Conservation (phyloP, 2,113 vertebrate genomes). For the Salminus brasiliensis region DNA sequence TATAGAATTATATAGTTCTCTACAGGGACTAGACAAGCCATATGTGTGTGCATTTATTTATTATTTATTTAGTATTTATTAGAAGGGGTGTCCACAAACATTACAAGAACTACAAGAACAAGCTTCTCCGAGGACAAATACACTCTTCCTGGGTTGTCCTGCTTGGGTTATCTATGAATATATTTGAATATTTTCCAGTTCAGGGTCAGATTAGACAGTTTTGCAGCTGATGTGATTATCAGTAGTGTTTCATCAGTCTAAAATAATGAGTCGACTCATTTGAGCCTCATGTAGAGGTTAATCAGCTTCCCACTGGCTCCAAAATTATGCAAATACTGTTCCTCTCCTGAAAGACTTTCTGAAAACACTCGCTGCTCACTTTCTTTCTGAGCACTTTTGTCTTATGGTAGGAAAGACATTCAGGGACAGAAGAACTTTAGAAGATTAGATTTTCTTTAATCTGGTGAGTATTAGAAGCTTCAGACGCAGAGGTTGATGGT, state of each 20-base stretch:
- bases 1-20: too few relatives aligned
- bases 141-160: too few relatives aligned
- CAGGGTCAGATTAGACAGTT: slow-evolving; percentile 39
- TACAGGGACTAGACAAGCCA: too few relatives aligned
- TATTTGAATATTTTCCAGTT: slow-evolving; percentile 24
- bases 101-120: too few relatives aligned
- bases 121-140: too few relatives aligned
- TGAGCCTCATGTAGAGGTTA: slow-evolving; percentile 37
- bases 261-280: slow-evolving; percentile 35
- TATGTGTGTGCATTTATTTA: too few relatives aligned
- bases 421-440: background rate
- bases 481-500: too few relatives aligned
- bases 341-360: slow-evolving; percentile 11
- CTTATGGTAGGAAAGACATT: background rate
- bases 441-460: background rate
- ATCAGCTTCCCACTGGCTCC: slow-evolving; percentile 35
- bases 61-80: too few relatives aligned
- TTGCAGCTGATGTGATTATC: slow-evolving; percentile 22
- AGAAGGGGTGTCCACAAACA: too few relatives aligned
- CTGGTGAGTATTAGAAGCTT: background rate
- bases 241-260: slow-evolving; percentile 34
- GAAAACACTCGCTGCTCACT: background rate
- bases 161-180: background rate
- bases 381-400: background rate
- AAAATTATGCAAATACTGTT: slow-evolving; percentile 20